Base-by-base conservation (phyloP, 2,113 vertebrate genomes). In the Asarcornis scutulata region DNA sequence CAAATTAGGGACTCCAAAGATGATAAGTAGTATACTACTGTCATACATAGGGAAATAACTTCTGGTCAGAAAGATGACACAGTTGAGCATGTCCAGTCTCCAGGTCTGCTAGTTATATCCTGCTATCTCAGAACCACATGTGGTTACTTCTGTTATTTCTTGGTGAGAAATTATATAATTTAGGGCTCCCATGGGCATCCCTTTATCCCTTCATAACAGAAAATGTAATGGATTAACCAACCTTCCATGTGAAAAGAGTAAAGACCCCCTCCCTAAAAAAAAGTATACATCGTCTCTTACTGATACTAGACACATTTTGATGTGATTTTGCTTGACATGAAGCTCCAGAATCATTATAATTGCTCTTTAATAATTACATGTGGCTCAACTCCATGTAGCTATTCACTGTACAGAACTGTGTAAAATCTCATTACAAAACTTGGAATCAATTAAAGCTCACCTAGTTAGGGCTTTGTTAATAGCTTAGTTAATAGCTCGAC, bases 191-290 rank as follows among this genome's bases (percentile, higher is more conserved):
- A 32, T 56, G 69, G 66, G 66, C 40, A 38, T 76, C 44, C 67
- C 10, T 81, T 58, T 60, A 56, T 48, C 20, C 66, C 20, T 44
- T 22, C 74, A 89, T 66, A 79, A 79, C 84, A 89, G 50, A 93
- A 94, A 95, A 95, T 82, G 38, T 53, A 91, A 82, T 16, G 52
- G 73, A 95, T 95, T 93, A 91, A 42, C 32, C 69, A 90, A 48
- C 17, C 66, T 67, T 82, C 86, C 84, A 32, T 13, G 21, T 58
- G 69, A 88, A 84, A 90, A 93, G 52, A 88, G 48, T 82, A 78
- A 94, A 94, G 50, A n/a, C 50, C 73, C 72, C 50, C 48, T 5
- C 48, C 40, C 12, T 13, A 40, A 74, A 79, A 84, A 91, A 91
- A 93, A 88, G 71, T 92, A 83, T 93, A 75, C 80, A 92, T 82